Evolutionary conservation across 2,113 vertebrate genomes (phyloP).

Genomic region (Bombycilla garrulus): DNA sequence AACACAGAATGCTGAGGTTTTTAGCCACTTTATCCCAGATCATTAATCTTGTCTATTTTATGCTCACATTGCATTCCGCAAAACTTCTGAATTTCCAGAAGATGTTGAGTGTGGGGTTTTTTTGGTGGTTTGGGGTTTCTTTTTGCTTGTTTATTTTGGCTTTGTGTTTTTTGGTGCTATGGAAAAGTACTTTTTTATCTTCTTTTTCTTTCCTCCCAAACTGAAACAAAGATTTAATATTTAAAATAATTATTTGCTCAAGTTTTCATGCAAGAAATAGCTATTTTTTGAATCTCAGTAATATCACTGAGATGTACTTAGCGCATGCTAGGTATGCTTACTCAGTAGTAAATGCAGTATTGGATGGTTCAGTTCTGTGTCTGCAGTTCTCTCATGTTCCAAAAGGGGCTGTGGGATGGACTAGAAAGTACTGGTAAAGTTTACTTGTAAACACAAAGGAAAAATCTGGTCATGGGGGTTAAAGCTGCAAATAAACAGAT

Average conservation of each 20-base stretch:
- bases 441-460: not conserved
- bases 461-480: not conserved
- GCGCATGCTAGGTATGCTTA: not conserved
- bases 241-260: not conserved
- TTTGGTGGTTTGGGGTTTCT: not conserved
- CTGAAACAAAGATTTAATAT: not conserved
- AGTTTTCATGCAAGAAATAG: not conserved
- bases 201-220: not conserved
- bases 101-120: not conserved
- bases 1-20: slow-evolving; percentile 34
- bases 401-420: not conserved
- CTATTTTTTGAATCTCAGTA: not conserved
- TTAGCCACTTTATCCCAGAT: slow-evolving; percentile 39
- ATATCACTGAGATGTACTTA: not conserved
- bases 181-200: not conserved
- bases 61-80: slow-evolving; percentile 22
- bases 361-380: not conserved
- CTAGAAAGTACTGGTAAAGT: not conserved
- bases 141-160: not conserved
- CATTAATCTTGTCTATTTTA: slow-evolving; percentile 42
- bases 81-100: not conserved
- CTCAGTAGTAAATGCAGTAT: not conserved
- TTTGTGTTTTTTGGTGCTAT: not conserved
- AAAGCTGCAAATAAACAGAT: not conserved
- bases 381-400: not conserved